Conservation (phyloP, 1,140 invertebrate species). For the Luehdorfia chinensis region DNA sequence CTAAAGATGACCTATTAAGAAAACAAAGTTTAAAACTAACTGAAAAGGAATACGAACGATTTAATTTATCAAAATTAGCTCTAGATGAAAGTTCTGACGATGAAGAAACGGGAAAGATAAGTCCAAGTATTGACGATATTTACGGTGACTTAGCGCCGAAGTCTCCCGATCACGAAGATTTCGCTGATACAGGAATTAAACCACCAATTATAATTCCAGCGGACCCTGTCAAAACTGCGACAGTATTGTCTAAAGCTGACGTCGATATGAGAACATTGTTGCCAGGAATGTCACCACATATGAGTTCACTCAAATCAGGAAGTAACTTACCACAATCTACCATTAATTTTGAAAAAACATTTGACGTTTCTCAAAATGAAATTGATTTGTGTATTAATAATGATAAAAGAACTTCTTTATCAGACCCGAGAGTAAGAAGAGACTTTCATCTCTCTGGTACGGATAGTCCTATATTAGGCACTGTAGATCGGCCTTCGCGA, state of each 20-base stretch:
- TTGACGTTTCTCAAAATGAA: conserved; percentile 9
- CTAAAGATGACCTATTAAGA: conserved; percentile 44
- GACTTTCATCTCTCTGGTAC: conserved; percentile 25
- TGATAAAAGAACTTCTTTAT: conserved; percentile 20
- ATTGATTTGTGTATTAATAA: conserved; percentile 17
- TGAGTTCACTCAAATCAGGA: background rate
- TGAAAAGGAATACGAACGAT: conserved; percentile 77
- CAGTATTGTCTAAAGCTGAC: conserved; percentile 38
- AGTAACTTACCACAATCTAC: conserved; percentile 5
- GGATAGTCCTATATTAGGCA: conserved; percentile 26
- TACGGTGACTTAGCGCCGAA: conserved; percentile 55
- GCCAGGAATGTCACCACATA: background rate
- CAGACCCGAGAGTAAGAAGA: conserved; percentile 42
- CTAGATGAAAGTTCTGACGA: conserved; percentile 50
- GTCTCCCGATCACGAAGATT: conserved; percentile 61
- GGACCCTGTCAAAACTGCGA: conserved; percentile 45
- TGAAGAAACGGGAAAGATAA: conserved; percentile 28
- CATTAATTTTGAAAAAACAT: conserved; percentile 9
- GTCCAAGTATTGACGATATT: conserved; percentile 34
- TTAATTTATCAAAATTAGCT: conserved; percentile 75
- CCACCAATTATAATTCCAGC: conserved; percentile 61
- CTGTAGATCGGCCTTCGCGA: background rate
- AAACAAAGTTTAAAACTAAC: conserved; percentile 70
- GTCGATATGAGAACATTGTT: conserved; percentile 63
- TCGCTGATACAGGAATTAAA: conserved; percentile 33